Conservation (phyloP, 2,797 vertebrate genomes). For the Peromyscus aztecus region DNA sequence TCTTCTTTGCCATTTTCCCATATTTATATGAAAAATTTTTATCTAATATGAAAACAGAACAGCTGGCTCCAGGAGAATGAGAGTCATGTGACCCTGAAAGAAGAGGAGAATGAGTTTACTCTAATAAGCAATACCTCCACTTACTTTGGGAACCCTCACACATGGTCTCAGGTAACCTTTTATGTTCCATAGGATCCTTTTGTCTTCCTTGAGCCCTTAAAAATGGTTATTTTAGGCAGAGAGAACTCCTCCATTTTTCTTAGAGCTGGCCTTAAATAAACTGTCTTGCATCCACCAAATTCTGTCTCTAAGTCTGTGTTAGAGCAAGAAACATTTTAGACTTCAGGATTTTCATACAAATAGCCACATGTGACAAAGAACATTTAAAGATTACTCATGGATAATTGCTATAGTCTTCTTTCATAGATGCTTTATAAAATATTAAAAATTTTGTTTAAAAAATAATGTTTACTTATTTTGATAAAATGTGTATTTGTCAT, state of each 20-base stretch:
- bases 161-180: not conserved
- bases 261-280: not conserved
- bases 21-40: not conserved
- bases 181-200: not conserved
- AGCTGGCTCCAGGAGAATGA: not conserved
- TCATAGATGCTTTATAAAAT: not conserved
- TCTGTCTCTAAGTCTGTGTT: not conserved
- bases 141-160: not conserved
- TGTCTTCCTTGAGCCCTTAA: no score
- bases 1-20: not conserved
- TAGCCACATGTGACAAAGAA: not conserved
- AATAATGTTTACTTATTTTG: slow-evolving; percentile 8
- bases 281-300: no score
- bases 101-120: not conserved
- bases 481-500: not conserved
- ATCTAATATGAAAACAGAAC: not conserved
- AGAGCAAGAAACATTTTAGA: not conserved
- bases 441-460: not conserved
- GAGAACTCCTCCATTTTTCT: not conserved
- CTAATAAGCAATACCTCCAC: no score
- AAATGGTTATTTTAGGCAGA: not conserved
- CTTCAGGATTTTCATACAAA: not conserved
- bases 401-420: not conserved
- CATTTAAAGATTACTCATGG: not conserved
- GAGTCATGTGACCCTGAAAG: not conserved